Conservation (phyloP, 2,797 vertebrate species). For the Scolopax bukidnonensis region DNA sequence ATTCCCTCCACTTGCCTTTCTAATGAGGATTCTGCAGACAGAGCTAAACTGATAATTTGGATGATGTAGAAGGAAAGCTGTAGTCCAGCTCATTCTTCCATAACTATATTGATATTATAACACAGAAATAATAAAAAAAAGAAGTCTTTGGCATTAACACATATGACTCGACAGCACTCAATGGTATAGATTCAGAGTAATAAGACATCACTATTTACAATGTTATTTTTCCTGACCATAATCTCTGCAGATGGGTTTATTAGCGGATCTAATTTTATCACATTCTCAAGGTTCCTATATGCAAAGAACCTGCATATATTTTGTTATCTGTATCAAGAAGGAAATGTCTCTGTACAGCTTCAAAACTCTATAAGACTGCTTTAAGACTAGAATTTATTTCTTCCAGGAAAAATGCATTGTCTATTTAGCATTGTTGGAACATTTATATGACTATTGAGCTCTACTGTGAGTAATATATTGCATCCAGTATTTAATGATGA, state of each 20-base stretch:
- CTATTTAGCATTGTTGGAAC: neutral
- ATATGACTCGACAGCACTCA: neutral
- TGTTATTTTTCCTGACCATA: neutral
- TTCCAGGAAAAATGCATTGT: neutral
- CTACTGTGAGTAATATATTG: neutral
- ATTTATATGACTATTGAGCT: neutral
- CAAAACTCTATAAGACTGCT: neutral
- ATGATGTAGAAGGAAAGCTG: constrained; percentile 3
- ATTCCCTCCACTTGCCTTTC: neutral
- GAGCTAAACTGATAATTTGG: neutral
- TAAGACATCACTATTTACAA: neutral
- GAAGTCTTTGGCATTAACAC: neutral
- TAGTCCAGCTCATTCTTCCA: neutral
- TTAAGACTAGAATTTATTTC: neutral
- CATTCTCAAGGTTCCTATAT: neutral
- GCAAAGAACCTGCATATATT: neutral
- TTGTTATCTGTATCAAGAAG: neutral
- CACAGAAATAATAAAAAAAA: neutral
- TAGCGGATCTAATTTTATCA: neutral
- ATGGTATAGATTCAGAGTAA: neutral
- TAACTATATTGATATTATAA: neutral
- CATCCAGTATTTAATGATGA: neutral
- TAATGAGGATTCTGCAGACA: constrained; percentile 20
- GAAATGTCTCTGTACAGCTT: neutral
- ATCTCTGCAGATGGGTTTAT: neutral